Conservation (phyloP, 2,113 vertebrate species). For the Cynocephalus volans region DNA sequence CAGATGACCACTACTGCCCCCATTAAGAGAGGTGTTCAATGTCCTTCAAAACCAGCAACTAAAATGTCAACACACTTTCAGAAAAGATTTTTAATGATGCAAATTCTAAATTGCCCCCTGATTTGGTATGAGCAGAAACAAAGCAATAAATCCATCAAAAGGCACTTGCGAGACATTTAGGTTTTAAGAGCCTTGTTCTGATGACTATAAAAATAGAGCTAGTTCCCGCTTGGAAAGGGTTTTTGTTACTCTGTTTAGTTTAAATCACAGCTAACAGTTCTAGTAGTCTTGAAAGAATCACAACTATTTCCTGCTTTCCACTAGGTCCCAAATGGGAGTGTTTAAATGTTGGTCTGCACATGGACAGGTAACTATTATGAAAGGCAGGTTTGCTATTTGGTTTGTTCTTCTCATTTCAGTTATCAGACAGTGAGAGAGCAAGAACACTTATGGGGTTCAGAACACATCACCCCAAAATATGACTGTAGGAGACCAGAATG, state of each 20-base stretch:
- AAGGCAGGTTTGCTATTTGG: neutral
- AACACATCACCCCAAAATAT: neutral
- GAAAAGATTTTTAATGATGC: constrained; percentile 33
- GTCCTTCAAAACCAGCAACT: neutral
- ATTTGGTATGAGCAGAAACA: constrained; percentile 43
- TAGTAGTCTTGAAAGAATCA: constrained; percentile 15
- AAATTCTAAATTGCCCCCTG: constrained; percentile 42
- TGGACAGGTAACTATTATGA: neutral
- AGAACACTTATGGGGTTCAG: neutral
- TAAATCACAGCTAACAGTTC: constrained; percentile 17
- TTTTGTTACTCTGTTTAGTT: constrained; percentile 44
- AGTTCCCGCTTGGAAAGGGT: neutral
- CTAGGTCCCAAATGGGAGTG: neutral
- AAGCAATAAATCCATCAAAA: constrained; percentile 57
- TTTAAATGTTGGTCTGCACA: neutral
- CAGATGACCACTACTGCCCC: neutral
- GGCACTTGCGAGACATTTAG: constrained; percentile 50
- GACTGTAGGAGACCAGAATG: neutral
- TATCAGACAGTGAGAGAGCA: neutral
- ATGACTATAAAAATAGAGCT: constrained; percentile 62
- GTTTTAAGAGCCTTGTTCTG: constrained; percentile 61
- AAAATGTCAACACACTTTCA: constrained; percentile 47
- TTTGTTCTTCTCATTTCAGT: constrained; percentile 40
- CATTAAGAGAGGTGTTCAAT: neutral
- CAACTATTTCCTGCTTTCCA: neutral